Evolutionary conservation across 2,113 vertebrate species (phyloP).

Genomic region (Atrichornis clamosus): DNA sequence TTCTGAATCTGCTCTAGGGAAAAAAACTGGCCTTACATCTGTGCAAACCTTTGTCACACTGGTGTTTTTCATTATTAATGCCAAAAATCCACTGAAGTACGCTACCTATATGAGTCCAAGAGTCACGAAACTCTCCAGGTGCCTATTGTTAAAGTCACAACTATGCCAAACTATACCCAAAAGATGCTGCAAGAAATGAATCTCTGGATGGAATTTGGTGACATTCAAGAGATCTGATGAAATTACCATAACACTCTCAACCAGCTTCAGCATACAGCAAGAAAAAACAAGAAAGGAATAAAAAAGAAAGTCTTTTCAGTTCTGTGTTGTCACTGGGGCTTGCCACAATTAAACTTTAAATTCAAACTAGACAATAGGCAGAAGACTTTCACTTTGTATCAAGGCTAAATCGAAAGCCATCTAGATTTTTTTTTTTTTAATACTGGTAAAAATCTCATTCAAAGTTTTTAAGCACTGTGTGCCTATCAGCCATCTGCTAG

Average conservation of each 20-base stretch:
- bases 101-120: background rate
- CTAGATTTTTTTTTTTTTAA: background rate
- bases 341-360: background rate
- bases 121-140: background rate
- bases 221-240: background rate
- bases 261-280: background rate
- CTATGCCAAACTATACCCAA: background rate
- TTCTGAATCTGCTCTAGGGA: background rate
- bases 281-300: too few species aligned
- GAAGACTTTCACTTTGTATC: background rate
- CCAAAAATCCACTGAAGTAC: background rate
- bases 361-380: background rate
- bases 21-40: background rate
- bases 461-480: background rate
- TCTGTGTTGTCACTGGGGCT: background rate
- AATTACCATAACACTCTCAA: background rate
- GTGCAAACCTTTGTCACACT: background rate
- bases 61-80: background rate
- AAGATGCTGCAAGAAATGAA: background rate
- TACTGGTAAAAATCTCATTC: background rate
- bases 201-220: background rate
- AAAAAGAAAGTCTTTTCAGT: background rate
- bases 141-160: background rate
- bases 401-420: background rate
- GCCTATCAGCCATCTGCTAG: slow-evolving; percentile 28